Evolutionary conservation across 2,888 invertebrate species (phyloP), one percentile per base, ranked within the genome.

Genomic region (Tridacna crocea): DNA sequence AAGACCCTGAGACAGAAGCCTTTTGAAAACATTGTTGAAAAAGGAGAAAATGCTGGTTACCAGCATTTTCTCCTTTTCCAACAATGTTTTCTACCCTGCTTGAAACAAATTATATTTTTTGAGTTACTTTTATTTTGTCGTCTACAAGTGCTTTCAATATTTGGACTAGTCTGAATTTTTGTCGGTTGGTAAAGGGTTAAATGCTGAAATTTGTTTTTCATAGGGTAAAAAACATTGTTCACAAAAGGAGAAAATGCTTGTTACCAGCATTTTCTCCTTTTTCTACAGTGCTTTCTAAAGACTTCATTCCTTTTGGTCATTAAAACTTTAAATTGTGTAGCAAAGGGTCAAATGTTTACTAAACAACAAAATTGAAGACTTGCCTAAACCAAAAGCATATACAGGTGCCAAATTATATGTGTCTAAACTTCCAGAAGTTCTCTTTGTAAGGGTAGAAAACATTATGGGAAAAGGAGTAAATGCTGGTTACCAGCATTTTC

Each of bases 181-280:
- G 55, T 19, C 8, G 36, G 36, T 2, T 36, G 8, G 36, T 36
- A 36, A 36, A 36, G 36, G 36, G 2, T 36, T 36, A 55, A 55
- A 19, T 17, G 17, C 19, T 10, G 2, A 10, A n/a, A 55, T 55
- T 55, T 55, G 4, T 55, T 8, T 36, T 36, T 36, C 3, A 36
- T 36, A 10, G 19, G n/a, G 4, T 55, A 19, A 4, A n/a, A 55
- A 55, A 61, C 61, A 61, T 61, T 61, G 22, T 13, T n/a, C 3
- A 10, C 4, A 61, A n/a, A 61, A 61, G 61, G 61, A 61, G 66
- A 66, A 66, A 66, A 19, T 66, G 66, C 66, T 66, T 1, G 1
- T 36, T 19, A 36, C 2, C 13, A 66, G 66, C 46, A 66, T 22
- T 22, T 61, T 61, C 61, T 22, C 22, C 61, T 61, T 61, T 61